These are phyloP conservation scores for Tenrec ecaudatus DNA, from an alignment of 2,113 vertebrate genomes.

Conservation along the genomic window DNA sequence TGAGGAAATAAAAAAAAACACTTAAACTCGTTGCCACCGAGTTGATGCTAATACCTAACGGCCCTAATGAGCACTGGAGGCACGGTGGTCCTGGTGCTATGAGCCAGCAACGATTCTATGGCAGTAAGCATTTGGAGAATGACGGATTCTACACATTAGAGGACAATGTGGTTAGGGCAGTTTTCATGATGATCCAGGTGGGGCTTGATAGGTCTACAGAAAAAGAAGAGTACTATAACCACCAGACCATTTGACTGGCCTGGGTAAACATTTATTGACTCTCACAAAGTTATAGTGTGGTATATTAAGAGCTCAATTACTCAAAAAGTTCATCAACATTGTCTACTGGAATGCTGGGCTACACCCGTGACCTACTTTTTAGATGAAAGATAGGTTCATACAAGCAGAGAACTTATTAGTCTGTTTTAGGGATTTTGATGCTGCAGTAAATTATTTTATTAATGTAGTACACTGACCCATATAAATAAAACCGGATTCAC, in stretches of 20 bases:
- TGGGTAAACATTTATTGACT: slow-evolving; percentile 70
- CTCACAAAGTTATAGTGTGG: slow-evolving; percentile 64
- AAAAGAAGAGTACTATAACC: slow-evolving; percentile 50
- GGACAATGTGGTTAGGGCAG: slow-evolving; percentile 23
- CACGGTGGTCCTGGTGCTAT: too few species aligned
- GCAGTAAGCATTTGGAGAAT: too few species aligned
- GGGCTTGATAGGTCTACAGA: not conserved
- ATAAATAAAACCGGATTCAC: not conserved
- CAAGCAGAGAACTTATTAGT: slow-evolving; percentile 42
- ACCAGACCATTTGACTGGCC: slow-evolving; percentile 23
- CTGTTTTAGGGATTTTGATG: slow-evolving; percentile 52
- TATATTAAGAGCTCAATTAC: slow-evolving; percentile 63
- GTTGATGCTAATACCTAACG: too few species aligned
- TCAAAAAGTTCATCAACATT: slow-evolving; percentile 75
- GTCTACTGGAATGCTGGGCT: slow-evolving; percentile 60
- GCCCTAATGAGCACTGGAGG: too few species aligned
- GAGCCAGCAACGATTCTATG: too few species aligned
- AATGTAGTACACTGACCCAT: not conserved
- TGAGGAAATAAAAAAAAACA: slow-evolving; percentile 15
- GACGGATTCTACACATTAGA: not conserved
- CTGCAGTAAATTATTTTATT: slow-evolving; percentile 44
- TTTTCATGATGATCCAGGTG: slow-evolving; percentile 12
- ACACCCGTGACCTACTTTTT: slow-evolving; percentile 63
- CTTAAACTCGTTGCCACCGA: too few species aligned
- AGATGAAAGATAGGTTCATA: slow-evolving; percentile 59